These are phyloP conservation scores for Lophura nycthemera DNA, from an alignment of 2,113 vertebrate species.

Conservation along the genomic window DNA sequence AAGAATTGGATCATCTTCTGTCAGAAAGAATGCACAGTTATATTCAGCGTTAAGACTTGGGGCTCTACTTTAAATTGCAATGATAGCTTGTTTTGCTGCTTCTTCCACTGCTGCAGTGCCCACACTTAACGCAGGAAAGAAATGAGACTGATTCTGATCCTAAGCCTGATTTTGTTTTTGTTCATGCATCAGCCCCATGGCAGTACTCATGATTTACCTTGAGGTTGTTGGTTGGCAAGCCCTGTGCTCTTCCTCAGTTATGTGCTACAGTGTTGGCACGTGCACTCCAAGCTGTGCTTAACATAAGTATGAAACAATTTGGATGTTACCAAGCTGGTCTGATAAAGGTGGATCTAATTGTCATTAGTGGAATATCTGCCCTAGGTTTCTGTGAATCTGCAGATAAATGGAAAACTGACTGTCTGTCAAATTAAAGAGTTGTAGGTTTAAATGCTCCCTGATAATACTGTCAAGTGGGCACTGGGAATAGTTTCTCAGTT, in stretches of 20 bases:
- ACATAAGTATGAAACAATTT: neutral
- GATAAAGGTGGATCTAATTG: neutral
- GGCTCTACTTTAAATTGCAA: neutral
- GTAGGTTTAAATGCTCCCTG: neutral
- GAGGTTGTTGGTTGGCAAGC: neutral
- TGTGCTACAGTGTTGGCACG: neutral
- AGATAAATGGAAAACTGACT: neutral
- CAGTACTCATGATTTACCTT: neutral
- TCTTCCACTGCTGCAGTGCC: neutral
- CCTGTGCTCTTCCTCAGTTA: neutral
- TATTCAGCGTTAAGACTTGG: neutral
- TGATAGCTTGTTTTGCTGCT: neutral
- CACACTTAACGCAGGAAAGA: neutral
- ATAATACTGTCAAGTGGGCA: neutral
- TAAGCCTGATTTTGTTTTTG: neutral
- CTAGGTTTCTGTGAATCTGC: neutral
- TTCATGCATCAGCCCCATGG: fast-evolving
- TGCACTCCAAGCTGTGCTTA: neutral
- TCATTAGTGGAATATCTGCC: neutral
- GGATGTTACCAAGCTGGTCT: neutral
- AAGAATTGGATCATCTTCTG: neutral
- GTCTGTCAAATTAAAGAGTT: neutral
- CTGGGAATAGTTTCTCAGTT: neutral
- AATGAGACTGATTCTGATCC: neutral
- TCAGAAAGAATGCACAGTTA: neutral